phyloP scores from a whole-genome alignment of 2,797 vertebrate genomes.

The Pantherophis vulpinus region DNA sequence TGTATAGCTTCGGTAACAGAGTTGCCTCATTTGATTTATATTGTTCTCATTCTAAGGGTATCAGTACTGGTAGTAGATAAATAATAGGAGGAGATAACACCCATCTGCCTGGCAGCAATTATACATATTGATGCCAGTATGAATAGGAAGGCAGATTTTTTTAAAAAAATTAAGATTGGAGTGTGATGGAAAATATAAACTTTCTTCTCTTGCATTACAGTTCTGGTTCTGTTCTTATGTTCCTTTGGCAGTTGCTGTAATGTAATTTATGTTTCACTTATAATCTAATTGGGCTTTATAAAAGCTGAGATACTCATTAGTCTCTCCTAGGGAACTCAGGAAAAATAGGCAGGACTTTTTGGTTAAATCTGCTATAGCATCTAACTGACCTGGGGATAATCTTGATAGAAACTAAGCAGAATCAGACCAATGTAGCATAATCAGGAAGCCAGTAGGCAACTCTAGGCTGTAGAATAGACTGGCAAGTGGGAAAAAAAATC shows the following conservation, averaged over 20 bases:
- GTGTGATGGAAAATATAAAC: neutral
- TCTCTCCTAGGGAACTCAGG: neutral
- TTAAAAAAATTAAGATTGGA: neutral
- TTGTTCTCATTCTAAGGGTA: neutral
- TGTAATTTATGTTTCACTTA: neutral
- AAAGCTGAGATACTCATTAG: neutral
- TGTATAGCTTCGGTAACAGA: neutral
- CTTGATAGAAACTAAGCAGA: neutral
- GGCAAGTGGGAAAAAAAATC: neutral
- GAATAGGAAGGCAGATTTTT: neutral
- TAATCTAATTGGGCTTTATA: neutral
- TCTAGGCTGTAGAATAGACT: neutral
- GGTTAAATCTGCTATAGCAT: neutral
- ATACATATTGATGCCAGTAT: neutral
- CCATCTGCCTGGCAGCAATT: neutral
- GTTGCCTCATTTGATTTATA: neutral
- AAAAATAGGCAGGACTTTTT: neutral
- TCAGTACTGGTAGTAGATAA: neutral
- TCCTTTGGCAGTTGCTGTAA: neutral
- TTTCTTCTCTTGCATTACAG: too few relatives aligned
- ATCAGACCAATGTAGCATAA: neutral
- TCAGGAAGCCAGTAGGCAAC: neutral
- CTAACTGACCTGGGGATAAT: neutral
- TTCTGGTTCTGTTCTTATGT: neutral
- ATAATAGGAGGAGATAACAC: neutral